Conservation (phyloP, 1,140 invertebrate genomes). For the Aphelinus atriplicis region DNA sequence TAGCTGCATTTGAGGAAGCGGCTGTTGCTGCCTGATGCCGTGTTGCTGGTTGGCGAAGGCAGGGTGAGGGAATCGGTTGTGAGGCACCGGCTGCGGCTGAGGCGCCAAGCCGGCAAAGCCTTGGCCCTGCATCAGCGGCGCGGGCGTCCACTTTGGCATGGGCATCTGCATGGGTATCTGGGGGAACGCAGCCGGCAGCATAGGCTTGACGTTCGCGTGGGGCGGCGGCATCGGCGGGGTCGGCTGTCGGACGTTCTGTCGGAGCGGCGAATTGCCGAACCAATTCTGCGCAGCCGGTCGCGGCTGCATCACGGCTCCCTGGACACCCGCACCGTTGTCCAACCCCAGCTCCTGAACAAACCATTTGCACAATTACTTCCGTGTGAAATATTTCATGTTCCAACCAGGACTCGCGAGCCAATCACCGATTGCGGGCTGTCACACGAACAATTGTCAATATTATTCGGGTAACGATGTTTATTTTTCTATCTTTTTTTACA, state of each 20-base stretch:
- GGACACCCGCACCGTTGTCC: conserved; percentile 26
- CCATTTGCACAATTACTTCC: background rate
- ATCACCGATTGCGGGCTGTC: no score
- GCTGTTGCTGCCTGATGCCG: conserved; percentile 25
- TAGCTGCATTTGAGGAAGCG: conserved; percentile 27
- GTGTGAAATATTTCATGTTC: no score
- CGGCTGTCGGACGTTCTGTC: conserved; percentile 42
- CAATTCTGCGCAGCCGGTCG: conserved; percentile 43
- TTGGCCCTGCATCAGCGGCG: conserved; percentile 17
- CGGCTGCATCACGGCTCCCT: no score
- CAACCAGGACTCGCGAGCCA: no score
- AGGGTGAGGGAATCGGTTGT: background rate
- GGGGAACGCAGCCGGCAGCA: conserved; percentile 29
- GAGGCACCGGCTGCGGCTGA: no score
- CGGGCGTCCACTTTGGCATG: conserved; percentile 47
- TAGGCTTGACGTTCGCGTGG: conserved; percentile 21
- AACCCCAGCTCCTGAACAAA: conserved; percentile 47
- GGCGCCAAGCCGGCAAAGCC: background rate
- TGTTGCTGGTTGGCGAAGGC: background rate
- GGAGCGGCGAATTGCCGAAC: conserved; percentile 43
- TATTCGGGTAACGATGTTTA: background rate
- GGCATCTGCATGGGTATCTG: conserved; percentile 33
- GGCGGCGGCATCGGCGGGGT: conserved; percentile 29
- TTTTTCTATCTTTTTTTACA: background rate
- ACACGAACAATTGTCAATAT: background rate